Percentiles rank a stretch among this genome's conserved stretches.
phyloP scores from a whole-genome alignment of 2,797 vertebrate species.

The Semaprochilodus insignis region DNA sequence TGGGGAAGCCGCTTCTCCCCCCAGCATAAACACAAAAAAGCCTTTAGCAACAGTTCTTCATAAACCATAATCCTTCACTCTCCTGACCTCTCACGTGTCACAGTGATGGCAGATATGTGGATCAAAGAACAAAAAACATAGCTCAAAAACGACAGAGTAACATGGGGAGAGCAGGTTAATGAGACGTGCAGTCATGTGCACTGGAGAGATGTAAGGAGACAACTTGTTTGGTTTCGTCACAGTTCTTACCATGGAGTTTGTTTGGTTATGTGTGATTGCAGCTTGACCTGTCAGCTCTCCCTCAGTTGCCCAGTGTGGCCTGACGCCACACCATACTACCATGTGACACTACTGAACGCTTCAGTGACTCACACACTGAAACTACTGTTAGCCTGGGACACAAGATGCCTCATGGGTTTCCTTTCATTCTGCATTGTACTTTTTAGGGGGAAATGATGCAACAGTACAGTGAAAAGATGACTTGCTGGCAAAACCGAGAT shows the following conservation, averaged over 20 bases:
- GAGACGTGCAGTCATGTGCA: not conserved
- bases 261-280: slow-evolving; percentile 14
- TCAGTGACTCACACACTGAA: not conserved
- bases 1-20: too few relatives aligned
- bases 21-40: too few relatives aligned
- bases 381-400: not conserved
- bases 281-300: slow-evolving; percentile 11
- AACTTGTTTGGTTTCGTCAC: not conserved
- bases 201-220: not conserved
- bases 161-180: not conserved
- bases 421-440: not conserved
- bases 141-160: too few relatives aligned
- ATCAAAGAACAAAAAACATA: too few relatives aligned
- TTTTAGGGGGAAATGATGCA: not conserved
- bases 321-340: slow-evolving; percentile 7
- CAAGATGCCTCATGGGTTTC: not conserved
- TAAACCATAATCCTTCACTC: too few relatives aligned
- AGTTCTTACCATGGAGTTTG: not conserved
- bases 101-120: too few relatives aligned
- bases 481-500: not conserved
- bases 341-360: slow-evolving; percentile 9
- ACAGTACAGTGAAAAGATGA: not conserved
- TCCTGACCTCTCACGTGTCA: too few relatives aligned
- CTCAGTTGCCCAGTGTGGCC: not conserved
- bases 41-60: too few relatives aligned